Evolutionary conservation across 2,888 invertebrate species (phyloP).

Genomic region (Hyposoter dolosus): DNA sequence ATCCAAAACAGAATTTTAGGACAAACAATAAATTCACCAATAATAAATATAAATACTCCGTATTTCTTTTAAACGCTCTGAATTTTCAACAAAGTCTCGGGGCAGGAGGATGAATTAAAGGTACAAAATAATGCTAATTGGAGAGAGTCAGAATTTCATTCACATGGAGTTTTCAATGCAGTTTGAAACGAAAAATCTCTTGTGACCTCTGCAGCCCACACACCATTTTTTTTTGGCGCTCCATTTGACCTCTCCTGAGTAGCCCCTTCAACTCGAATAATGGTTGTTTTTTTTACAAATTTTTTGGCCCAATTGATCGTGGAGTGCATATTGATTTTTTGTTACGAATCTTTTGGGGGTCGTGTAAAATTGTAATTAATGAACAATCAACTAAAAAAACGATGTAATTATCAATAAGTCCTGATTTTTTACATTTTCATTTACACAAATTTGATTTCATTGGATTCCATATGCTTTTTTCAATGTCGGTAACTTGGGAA

Average conservation of each 20-base stretch:
- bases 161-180: neutral
- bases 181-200: neutral
- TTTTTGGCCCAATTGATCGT: no score
- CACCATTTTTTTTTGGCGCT: no score
- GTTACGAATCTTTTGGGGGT: no score
- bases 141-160: neutral
- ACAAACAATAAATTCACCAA: neutral
- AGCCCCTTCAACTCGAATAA: no score
- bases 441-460: neutral
- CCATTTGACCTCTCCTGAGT: no score
- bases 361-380: neutral
- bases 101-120: neutral
- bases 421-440: neutral
- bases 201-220: neutral
- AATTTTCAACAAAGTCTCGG: neutral
- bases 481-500: neutral
- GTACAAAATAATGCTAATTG: neutral
- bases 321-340: no score
- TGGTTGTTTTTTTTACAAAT: no score
- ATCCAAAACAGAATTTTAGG: neutral
- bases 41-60: neutral
- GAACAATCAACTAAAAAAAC: neutral
- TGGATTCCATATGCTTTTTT: no score
- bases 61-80: neutral
- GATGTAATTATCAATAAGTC: neutral